phyloP scores from a whole-genome alignment of 2,113 vertebrate genomes.

The Tylochromis polylepis region DNA sequence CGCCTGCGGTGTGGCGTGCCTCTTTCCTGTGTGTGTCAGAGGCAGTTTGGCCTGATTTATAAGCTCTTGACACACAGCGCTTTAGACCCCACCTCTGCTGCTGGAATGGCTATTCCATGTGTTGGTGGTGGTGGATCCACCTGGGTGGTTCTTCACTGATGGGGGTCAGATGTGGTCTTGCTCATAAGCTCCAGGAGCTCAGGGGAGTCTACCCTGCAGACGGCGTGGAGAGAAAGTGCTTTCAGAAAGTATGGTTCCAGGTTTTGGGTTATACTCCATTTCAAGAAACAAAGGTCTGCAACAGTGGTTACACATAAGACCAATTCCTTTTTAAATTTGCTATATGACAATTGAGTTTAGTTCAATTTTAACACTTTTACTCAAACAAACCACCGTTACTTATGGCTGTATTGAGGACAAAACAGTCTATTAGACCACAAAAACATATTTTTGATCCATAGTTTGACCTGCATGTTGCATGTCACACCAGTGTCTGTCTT shows the following conservation, averaged over 20 bases:
- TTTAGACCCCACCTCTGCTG: constrained; percentile 59
- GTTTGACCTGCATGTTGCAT: fast-evolving
- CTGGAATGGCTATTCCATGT: constrained; percentile 73
- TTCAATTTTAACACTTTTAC: background rate
- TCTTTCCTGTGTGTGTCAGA: constrained; percentile 71
- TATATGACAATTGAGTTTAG: background rate
- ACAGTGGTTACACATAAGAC: background rate
- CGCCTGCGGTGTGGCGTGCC: constrained; percentile 62
- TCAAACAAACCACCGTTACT: background rate
- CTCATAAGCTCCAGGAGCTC: constrained; percentile 52
- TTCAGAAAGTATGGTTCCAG: constrained; percentile 12
- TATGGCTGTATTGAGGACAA: background rate
- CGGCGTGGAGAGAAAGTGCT: constrained; percentile 24
- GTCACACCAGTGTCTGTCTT: background rate
- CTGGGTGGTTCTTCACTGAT: constrained; percentile 72
- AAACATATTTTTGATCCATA: background rate
- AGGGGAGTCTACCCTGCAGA: constrained; percentile 35
- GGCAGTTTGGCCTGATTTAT: constrained; percentile 72
- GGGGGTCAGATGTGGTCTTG: constrained; percentile 69
- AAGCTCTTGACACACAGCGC: constrained; percentile 57
- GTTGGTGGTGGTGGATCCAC: constrained; percentile 64
- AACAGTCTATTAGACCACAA: background rate
- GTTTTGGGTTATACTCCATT: background rate
- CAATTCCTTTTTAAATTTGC: background rate
- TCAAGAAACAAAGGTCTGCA: constrained; percentile 7